A percentile compares a stretch with the other conserved stretches of the same genome.
Evolutionary conservation across 1,140 invertebrate genomes (phyloP).

Genomic region (Drosophila repleta): DNA sequence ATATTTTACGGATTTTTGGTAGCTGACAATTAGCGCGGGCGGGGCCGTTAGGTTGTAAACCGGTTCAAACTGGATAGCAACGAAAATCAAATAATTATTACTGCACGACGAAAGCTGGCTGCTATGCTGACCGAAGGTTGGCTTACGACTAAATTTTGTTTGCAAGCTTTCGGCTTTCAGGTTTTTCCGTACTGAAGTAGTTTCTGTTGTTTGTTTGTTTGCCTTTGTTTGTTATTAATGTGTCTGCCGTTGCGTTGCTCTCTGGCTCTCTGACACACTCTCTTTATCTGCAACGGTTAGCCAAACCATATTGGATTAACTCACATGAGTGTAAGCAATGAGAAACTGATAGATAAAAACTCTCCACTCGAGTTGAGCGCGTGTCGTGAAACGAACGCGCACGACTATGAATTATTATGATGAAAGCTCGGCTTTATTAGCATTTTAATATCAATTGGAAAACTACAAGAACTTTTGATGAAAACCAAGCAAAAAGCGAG

Average conservation of each 20-base stretch:
- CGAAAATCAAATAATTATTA: constrained; percentile 24
- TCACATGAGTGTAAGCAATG: constrained; percentile 44
- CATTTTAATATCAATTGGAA: no score
- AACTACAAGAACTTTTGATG: no score
- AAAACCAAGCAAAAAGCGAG: no score
- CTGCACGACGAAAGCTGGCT: constrained; percentile 42
- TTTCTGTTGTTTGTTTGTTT: constrained; percentile 43
- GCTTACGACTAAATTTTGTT: constrained; percentile 70
- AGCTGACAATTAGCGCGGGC: constrained; percentile 59
- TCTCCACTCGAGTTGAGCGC: neutral
- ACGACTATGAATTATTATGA: no score
- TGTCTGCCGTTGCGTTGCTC: constrained; percentile 43
- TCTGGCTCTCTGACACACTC: constrained; percentile 12
- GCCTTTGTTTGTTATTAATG: constrained; percentile 64
- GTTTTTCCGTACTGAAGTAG: constrained; percentile 51
- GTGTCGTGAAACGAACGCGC: neutral
- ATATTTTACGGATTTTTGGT: constrained; percentile 30
- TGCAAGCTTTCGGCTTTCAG: constrained; percentile 44
- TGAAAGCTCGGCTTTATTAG: no score
- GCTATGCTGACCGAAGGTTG: constrained; percentile 62
- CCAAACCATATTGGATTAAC: constrained; percentile 74
- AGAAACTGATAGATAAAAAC: constrained; percentile 42
- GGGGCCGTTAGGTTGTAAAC: constrained; percentile 36
- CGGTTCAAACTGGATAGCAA: constrained; percentile 45
- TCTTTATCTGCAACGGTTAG: constrained; percentile 62